Percentiles rank a stretch among this genome's conserved stretches.
These are phyloP conservation scores for Bettongia penicillata DNA, from an alignment of 2,113 vertebrate species.

Conservation along the genomic window DNA sequence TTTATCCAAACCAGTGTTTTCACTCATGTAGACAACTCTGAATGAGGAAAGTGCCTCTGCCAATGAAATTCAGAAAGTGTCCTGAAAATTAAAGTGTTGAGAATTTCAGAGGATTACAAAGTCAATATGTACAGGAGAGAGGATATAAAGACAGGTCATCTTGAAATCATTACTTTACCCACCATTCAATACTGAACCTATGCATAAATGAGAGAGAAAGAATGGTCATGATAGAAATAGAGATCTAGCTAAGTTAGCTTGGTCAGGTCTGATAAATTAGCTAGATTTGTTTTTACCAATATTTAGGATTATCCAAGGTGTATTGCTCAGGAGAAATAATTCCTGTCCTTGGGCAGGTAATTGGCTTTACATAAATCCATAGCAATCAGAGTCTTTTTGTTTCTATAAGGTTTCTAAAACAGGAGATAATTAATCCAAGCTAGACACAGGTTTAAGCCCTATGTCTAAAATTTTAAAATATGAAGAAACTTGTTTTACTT, in stretches of 20 bases:
- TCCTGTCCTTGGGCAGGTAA: neutral
- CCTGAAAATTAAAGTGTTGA: neutral
- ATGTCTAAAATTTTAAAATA: neutral
- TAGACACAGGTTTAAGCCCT: neutral
- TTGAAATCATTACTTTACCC: neutral
- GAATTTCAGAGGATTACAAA: neutral
- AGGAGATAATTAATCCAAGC: neutral
- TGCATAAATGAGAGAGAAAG: neutral
- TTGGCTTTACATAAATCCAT: neutral
- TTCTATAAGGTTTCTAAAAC: neutral
- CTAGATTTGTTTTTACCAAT: neutral
- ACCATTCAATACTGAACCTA: neutral
- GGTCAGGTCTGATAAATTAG: neutral
- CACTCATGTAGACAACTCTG: neutral
- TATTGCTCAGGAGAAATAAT: neutral
- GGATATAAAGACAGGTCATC: neutral
- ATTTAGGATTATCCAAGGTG: neutral
- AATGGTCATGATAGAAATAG: neutral
- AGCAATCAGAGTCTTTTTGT: neutral
- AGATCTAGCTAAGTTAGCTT: neutral
- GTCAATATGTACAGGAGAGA: neutral
- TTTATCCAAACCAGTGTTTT: neutral
- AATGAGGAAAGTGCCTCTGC: neutral
- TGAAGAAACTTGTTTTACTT: neutral
- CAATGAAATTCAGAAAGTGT: neutral